Evolutionary conservation across 2,888 invertebrate genomes (phyloP).

Genomic region (Helleia helle): DNA sequence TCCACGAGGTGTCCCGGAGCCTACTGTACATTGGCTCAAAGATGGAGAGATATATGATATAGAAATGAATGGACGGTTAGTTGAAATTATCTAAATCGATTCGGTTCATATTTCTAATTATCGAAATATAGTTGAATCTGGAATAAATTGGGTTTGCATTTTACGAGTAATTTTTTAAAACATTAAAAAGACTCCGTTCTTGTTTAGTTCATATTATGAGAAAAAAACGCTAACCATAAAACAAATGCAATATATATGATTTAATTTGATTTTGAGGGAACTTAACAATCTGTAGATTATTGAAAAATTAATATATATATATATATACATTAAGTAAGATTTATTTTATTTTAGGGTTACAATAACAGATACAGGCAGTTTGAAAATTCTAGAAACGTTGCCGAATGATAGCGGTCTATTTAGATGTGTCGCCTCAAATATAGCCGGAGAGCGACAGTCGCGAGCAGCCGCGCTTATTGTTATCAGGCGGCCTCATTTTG

Average conservation of each 20-base stretch:
- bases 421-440: constrained; percentile 92
- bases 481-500: constrained; percentile 89
- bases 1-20: constrained; percentile 96
- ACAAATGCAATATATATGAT: no score
- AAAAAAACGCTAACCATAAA: no score
- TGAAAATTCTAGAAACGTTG: constrained; percentile 91
- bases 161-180: not conserved
- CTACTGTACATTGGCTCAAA: constrained; percentile 93
- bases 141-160: no score
- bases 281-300: no score
- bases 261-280: no score
- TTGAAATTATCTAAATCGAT: not conserved
- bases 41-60: constrained; percentile 76
- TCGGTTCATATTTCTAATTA: no score
- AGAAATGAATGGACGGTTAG: constrained; percentile 77
- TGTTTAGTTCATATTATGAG: no score
- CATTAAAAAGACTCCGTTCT: not conserved
- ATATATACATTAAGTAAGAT: no score
- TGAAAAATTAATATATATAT: no score
- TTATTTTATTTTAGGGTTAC: constrained; percentile 71
- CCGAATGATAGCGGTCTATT: constrained; percentile 93
- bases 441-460: constrained; percentile 90
- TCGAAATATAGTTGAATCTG: no score
- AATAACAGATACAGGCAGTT: constrained; percentile 90
- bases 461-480: constrained; percentile 87